phyloP scores from a whole-genome alignment of 2,113 vertebrate species.

The Hemiscyllium ocellatum region DNA sequence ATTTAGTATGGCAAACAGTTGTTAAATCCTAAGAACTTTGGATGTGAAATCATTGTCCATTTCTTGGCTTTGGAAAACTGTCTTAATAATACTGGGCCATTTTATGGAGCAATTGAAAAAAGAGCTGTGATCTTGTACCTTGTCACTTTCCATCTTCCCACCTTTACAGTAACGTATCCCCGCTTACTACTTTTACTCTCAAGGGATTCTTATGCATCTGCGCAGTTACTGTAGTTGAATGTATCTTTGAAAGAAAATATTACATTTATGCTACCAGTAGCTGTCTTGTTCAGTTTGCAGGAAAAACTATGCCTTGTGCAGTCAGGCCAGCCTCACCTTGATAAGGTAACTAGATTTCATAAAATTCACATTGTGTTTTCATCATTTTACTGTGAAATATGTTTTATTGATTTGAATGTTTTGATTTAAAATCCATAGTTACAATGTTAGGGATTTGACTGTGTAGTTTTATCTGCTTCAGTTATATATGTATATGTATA shows the following conservation, averaged over 20 bases:
- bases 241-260: neutral
- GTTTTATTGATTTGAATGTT: neutral
- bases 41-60: neutral
- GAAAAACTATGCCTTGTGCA: constrained; percentile 70
- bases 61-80: neutral
- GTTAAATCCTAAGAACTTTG: neutral
- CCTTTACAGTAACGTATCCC: neutral
- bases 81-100: neutral
- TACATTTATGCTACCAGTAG: neutral
- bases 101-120: neutral
- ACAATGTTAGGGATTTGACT: neutral
- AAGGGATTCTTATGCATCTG: neutral
- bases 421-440: neutral
- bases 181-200: no score
- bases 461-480: neutral
- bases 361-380: neutral
- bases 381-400: neutral
- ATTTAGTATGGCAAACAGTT: neutral
- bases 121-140: neutral
- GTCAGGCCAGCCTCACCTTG: constrained; percentile 70
- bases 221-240: neutral
- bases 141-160: neutral
- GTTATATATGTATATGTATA: neutral
- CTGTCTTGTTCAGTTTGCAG: constrained; percentile 64
- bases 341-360: constrained; percentile 70